Base-by-base conservation (phyloP, 2,797 vertebrate species). In the Oreochromis grahami region DNA sequence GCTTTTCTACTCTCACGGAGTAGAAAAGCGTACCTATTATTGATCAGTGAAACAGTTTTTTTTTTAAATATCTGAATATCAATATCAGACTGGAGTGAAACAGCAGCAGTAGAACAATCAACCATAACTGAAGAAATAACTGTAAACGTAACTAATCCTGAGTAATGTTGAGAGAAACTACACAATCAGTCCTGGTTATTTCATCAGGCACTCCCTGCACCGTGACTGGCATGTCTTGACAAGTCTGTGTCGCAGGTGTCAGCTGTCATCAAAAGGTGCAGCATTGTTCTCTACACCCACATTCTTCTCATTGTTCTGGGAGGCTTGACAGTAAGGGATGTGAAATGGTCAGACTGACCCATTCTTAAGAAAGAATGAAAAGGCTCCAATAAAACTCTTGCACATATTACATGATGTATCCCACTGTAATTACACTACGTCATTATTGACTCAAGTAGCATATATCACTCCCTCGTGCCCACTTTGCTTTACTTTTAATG, bases 231-330 rank as follows among this genome's bases (percentile, higher is more conserved):
- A 84, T 91, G 94, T 85, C 90, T 21, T n/a, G 84, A 81, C 94
- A 84, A 91, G 91, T 87, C 79, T 8, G 3, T 34, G 60, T 78
- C 21, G 10, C 15, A 50, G 36, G n/a, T 76, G 70, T 79, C 41
- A 48, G 74, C 87, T 83, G 80, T 21, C 74, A 34, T 70, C 38
- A 77, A 81, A 63, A 55, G 56, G 38, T 26, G 41, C 15, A 19
- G 65, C 3, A 5, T 14, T 7, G 12, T 21, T 19, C 52, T 81
- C 70, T 76, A 53, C 88, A 77, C 88, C 84, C 87, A 84, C 91
- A 92, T 96, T 95, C 86, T 72, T 87, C 29, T 76, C 91, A 93
- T 91, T 84, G 83, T 89, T 90, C 2, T 21, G 7, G 10, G 14
- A 10, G 4, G 11, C 34, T 58, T 83, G 51, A 63, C 76, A 82